These are phyloP conservation scores for Drosophila aldrichi DNA, from an alignment of 2,888 invertebrate species.

Conservation along the genomic window DNA sequence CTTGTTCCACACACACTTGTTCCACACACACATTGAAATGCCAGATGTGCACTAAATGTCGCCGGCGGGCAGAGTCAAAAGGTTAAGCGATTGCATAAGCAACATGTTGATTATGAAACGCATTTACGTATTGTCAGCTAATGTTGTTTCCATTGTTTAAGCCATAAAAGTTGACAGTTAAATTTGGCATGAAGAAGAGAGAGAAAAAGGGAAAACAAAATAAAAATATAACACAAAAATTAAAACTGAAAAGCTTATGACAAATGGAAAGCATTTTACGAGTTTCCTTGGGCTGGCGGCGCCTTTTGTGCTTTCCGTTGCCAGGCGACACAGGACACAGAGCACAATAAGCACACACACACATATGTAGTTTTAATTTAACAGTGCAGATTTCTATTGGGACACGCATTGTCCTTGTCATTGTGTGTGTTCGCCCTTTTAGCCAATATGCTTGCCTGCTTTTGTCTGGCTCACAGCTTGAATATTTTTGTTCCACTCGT, in stretches of 20 bases:
- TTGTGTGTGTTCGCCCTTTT: constrained; percentile 5
- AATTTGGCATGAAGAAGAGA: constrained; percentile 19
- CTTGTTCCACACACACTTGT: background rate
- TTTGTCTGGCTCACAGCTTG: constrained; percentile 11
- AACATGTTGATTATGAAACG: constrained; percentile 19
- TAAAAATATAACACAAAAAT: background rate
- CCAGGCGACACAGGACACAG: constrained; percentile 18
- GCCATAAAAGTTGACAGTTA: constrained; percentile 23
- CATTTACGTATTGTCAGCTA: constrained; percentile 16
- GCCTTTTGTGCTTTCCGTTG: constrained; percentile 38
- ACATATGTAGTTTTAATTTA: constrained; percentile 69
- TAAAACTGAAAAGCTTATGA: constrained; percentile 28
- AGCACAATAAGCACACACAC: constrained; percentile 1
- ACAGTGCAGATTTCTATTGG: constrained; percentile 33
- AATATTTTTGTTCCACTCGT: background rate
- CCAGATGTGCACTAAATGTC: constrained; percentile 3
- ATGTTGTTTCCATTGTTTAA: constrained; percentile 15
- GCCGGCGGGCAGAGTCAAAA: background rate
- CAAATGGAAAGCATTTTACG: constrained; percentile 41
- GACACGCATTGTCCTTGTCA: constrained; percentile 42
- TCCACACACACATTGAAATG: background rate
- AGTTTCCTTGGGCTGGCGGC: constrained; percentile 28
- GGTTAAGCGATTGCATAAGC: constrained; percentile 16
- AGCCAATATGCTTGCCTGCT: background rate
- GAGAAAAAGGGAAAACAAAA: background rate